A percentile compares a stretch with the other conserved stretches of the same genome.
Conservation (phyloP, 2,888 invertebrate species). For the Coecobrya sp. region DNA sequence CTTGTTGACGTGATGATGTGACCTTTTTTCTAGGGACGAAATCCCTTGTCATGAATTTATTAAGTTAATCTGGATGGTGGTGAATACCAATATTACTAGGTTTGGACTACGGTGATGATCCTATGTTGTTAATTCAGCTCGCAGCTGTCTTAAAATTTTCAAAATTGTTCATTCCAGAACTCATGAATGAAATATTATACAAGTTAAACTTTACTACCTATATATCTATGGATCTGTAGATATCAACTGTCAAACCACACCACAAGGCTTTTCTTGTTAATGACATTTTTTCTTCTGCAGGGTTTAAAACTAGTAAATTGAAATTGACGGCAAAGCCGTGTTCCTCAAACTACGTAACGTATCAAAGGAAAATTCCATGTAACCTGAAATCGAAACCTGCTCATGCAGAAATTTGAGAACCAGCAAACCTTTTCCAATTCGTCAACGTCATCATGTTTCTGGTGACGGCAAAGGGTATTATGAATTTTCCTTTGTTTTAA, state of each 20-base stretch:
- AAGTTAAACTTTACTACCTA: neutral
- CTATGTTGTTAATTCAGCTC: neutral
- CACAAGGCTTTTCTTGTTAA: neutral
- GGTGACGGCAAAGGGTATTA: neutral
- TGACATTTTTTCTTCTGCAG: neutral
- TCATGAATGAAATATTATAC: neutral
- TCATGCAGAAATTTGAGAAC: too few relatives aligned
- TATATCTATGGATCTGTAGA: too few relatives aligned
- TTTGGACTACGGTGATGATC: neutral
- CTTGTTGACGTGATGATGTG: slow-evolving; percentile 13
- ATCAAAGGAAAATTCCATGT: neutral
- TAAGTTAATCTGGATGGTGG: slow-evolving; percentile 32
- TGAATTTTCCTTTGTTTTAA: neutral
- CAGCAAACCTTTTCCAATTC: neutral
- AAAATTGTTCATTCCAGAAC: neutral
- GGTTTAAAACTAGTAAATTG: neutral
- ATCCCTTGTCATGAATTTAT: slow-evolving; percentile 53
- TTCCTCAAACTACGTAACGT: neutral
- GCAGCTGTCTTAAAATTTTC: slow-evolving; percentile 19
- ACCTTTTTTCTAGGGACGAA: neutral
- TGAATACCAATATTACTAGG: slow-evolving; percentile 1
- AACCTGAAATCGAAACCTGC: neutral
- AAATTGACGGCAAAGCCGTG: slow-evolving; percentile 7
- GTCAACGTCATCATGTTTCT: neutral
- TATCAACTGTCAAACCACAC: neutral